phyloP scores from a whole-genome alignment of 2,888 invertebrate species.

The Herminia tarsipennalis region DNA sequence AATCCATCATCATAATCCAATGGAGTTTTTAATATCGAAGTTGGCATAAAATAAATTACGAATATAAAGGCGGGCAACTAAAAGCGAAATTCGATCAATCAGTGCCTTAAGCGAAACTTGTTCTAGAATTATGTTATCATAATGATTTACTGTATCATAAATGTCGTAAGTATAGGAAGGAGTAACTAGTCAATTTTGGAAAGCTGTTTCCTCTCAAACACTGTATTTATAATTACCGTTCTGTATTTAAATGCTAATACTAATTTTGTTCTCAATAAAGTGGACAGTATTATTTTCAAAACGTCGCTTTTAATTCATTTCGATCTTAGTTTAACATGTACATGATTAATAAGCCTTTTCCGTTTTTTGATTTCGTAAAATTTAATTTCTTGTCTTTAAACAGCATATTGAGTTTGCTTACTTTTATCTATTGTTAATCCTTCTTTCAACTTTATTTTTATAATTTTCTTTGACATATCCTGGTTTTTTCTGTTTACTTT shows the following conservation, averaged over 20 bases:
- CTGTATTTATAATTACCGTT: conserved; percentile 18
- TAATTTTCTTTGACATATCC: background rate
- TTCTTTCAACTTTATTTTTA: background rate
- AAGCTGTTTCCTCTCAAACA: conserved; percentile 47
- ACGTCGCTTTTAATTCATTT: conserved; percentile 1
- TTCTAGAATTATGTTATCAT: conserved; percentile 39
- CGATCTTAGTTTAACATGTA: conserved; percentile 45
- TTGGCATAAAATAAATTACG: conserved; percentile 36
- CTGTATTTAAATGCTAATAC: conserved; percentile 12
- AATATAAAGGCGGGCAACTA: conserved; percentile 37
- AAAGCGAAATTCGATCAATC: conserved; percentile 47
- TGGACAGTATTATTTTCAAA: conserved; percentile 5
- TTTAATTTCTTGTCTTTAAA: background rate
- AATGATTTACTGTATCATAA: conserved; percentile 38
- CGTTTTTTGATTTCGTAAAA: conserved; percentile 34
- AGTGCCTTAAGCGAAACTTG: conserved; percentile 37
- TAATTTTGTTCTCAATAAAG: conserved; percentile 14
- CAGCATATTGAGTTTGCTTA: background rate
- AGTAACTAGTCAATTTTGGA: conserved; percentile 57
- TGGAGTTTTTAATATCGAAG: conserved; percentile 32
- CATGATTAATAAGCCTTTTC: conserved; percentile 56
- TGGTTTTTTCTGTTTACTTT: conserved; percentile 12
- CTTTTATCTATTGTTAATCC: background rate
- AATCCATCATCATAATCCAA: conserved; percentile 30
- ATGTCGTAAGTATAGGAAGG: conserved; percentile 42